Base-by-base conservation (phyloP, 2,113 vertebrate genomes). In the Callithrix jacchus region DNA sequence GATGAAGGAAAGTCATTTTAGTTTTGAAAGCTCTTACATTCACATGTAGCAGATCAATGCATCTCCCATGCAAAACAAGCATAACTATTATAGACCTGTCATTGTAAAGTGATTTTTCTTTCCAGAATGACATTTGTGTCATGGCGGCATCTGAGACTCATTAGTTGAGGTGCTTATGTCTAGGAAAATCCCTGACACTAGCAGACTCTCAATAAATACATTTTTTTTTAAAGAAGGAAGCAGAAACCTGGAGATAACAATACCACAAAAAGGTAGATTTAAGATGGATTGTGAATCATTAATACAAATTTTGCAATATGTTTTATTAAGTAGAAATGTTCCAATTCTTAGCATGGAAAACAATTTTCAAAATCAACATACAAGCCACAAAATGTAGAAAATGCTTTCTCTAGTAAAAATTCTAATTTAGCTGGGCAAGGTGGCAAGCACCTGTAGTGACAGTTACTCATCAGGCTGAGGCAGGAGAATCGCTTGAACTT, bases 201-300 rank as follows among this genome's bases (percentile, higher is more conserved):
- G 4, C 20, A 76, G 1, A 56, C 17, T 23, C 25, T 74, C 37
- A 45, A 12, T 20, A 37, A 68, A 64, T 47, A 5, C 3, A 74
- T 2, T 58, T 58, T 56, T 21, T 56, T 58, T 23, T 70, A 40
- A 8, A 76, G 77, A 80, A 17, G 7, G 4, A 81, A 47, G 35
- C 18, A 64, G 40, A 85, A 58, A 12, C 20, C 21, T 13, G 0
- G 13, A 4, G 32, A 20, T 2, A 45, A 11, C 0, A 40, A 17
- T 17, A 40, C 0, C 16, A 45, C 2, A n/a, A 81, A 70, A 79
- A 18, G 54, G 7, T 21, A 70, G 32, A 64, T 47, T 76, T 61
- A 20, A 84, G 42, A 92, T 17, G 0, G 1, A 35, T 47, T 20
- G 14, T 74, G 27, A 66, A 66, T 25, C 18, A 32, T n/a, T 77